Evolutionary conservation across 1,140 invertebrate genomes (phyloP).

Genomic region (Eciton burchellii): DNA sequence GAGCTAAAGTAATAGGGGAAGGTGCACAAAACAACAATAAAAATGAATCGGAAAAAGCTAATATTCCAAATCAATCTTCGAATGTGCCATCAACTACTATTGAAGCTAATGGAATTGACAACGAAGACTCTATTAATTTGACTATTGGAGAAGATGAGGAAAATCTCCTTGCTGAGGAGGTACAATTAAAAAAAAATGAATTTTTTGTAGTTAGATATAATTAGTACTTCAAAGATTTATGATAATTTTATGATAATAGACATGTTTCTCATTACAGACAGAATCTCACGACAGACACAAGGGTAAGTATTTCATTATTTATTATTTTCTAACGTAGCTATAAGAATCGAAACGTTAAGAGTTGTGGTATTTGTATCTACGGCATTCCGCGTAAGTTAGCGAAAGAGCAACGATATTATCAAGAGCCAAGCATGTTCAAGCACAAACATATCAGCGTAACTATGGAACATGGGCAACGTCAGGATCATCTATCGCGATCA

Average conservation of each 20-base stretch:
- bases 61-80: constrained; percentile 24
- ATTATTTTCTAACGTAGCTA: constrained; percentile 49
- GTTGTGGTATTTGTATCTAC: constrained; percentile 63
- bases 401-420: constrained; percentile 51
- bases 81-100: constrained; percentile 63
- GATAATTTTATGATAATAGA: constrained; percentile 11
- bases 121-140: constrained; percentile 93
- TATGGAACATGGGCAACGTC: constrained; percentile 47
- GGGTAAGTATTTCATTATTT: constrained; percentile 79
- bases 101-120: constrained; percentile 87
- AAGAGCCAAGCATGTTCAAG: constrained; percentile 67
- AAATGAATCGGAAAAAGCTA: constrained; percentile 72
- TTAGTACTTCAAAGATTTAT: not conserved
- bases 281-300: constrained; percentile 82
- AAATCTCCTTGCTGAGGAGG: constrained; percentile 91
- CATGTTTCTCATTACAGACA: constrained; percentile 70
- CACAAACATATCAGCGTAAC: constrained; percentile 23
- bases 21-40: constrained; percentile 33
- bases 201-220: not conserved
- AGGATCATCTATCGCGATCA: constrained; percentile 44
- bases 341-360: constrained; percentile 54
- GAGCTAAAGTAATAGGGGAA: constrained; percentile 13
- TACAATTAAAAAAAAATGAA: constrained; percentile 65
- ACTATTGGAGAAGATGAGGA: constrained; percentile 93
- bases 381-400: constrained; percentile 66